These are phyloP conservation scores for Drosophila repleta DNA, from an alignment of 1,140 invertebrate species.

Conservation along the genomic window DNA sequence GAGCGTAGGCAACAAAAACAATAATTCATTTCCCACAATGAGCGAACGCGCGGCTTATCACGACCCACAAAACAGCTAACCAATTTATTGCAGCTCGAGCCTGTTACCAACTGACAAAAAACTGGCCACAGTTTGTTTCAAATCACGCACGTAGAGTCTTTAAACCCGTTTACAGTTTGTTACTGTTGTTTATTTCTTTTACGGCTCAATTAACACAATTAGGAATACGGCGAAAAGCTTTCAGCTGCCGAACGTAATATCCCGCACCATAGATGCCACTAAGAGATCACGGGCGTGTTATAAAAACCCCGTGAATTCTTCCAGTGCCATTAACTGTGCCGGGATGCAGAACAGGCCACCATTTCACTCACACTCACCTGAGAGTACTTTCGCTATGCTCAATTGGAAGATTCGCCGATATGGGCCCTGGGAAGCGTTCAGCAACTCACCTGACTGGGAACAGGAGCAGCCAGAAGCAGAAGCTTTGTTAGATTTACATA, in stretches of 20 bases:
- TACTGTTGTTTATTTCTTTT: conserved; percentile 16
- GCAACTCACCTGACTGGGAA: background rate
- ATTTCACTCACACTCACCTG: conserved; percentile 5
- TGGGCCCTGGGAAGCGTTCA: conserved; percentile 19
- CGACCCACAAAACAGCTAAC: conserved; percentile 28
- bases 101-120: conserved; percentile 45
- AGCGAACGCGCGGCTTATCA: conserved; percentile 3
- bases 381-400: background rate
- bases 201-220: conserved; percentile 51
- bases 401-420: conserved; percentile 23
- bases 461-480: background rate
- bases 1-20: conserved; percentile 42
- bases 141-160: conserved; percentile 25
- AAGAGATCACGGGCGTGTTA: conserved; percentile 84
- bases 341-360: conserved; percentile 57
- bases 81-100: conserved; percentile 63
- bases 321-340: conserved; percentile 85
- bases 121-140: conserved; percentile 14
- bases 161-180: conserved; percentile 15
- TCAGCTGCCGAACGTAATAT: conserved; percentile 50
- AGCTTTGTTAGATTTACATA: conserved; percentile 19
- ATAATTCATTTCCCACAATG: conserved; percentile 59
- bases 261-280: conserved; percentile 85
- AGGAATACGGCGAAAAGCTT: conserved; percentile 14
- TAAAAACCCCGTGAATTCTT: conserved; percentile 84